Evolutionary conservation across 2,888 invertebrate species (phyloP).

Genomic region (Netelia fuscicornis): DNA sequence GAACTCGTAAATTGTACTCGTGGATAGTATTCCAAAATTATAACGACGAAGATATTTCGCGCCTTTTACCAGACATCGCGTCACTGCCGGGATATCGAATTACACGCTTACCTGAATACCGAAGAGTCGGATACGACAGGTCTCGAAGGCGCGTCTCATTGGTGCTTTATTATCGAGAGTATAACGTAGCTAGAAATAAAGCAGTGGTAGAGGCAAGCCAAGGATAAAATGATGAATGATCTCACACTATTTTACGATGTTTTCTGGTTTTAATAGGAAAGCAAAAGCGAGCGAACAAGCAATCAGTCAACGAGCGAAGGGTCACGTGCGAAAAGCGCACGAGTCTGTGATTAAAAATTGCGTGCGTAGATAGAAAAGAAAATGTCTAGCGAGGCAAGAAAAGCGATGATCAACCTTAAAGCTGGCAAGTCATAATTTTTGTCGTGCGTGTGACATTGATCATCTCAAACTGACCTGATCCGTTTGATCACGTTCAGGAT

Average conservation of each 20-base stretch:
- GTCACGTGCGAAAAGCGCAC: not conserved
- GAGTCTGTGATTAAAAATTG: not conserved
- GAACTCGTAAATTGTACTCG: conserved; percentile 33
- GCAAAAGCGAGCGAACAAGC: conserved; percentile 32
- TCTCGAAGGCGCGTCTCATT: not conserved
- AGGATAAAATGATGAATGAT: conserved; percentile 31
- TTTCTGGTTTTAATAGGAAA: conserved; percentile 34
- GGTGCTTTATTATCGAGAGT: conserved; percentile 1
- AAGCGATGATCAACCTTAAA: conserved; percentile 20
- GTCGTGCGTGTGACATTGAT: conserved; percentile 8
- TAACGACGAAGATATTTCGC: conserved; percentile 32
- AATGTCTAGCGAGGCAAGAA: not conserved
- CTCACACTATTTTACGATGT: conserved; percentile 31
- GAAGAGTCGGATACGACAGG: not conserved
- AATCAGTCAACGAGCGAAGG: conserved; percentile 1
- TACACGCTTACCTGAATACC: conserved; percentile 43
- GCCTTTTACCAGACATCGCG: conserved; percentile 32
- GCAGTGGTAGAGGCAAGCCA: not conserved
- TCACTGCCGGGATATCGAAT: conserved; percentile 39
- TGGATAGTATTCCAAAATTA: conserved; percentile 50
- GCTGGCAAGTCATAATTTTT: not conserved
- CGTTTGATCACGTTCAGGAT: conserved; percentile 78
- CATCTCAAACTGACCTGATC: conserved; percentile 79
- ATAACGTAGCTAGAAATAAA: not conserved
- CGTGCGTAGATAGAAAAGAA: not conserved